A percentile compares a stretch with the other conserved stretches of the same genome.
Evolutionary conservation across 2,113 vertebrate genomes (phyloP).

Genomic region (Cariama cristata): DNA sequence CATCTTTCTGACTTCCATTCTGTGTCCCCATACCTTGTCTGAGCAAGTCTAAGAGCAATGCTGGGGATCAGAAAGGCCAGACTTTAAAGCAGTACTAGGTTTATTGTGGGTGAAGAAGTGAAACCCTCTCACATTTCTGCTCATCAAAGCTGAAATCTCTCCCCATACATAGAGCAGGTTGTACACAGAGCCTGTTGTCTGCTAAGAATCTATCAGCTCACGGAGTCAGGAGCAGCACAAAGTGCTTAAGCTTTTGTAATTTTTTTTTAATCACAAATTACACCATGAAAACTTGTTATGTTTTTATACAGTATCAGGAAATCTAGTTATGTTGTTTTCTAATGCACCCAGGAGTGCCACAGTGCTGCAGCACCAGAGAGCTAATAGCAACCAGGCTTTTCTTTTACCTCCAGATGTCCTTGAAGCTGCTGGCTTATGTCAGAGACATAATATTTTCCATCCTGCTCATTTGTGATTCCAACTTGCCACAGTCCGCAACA

Average conservation of each 20-base stretch:
- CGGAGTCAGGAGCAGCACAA: not conserved
- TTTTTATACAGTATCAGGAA: not conserved
- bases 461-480: not conserved
- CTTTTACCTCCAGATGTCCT: constrained; percentile 66
- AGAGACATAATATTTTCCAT: not conserved
- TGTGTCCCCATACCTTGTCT: not conserved
- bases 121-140: not conserved
- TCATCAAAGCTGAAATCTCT: not conserved
- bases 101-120: not conserved
- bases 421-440: constrained; percentile 12
- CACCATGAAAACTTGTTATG: not conserved
- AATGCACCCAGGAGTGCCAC: not conserved
- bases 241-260: not conserved
- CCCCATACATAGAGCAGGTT: not conserved
- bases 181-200: not conserved
- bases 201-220: not conserved
- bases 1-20: not conserved
- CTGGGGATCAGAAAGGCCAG: not conserved
- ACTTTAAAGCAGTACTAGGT: not conserved
- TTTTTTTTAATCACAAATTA: not conserved
- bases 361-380: constrained; percentile 16
- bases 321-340: not conserved
- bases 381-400: constrained; percentile 26
- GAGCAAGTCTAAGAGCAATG: not conserved
- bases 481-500: not conserved